These are phyloP conservation scores for Lasioglossum vierecki DNA, from an alignment of 2,888 invertebrate genomes.

Conservation along the genomic window DNA sequence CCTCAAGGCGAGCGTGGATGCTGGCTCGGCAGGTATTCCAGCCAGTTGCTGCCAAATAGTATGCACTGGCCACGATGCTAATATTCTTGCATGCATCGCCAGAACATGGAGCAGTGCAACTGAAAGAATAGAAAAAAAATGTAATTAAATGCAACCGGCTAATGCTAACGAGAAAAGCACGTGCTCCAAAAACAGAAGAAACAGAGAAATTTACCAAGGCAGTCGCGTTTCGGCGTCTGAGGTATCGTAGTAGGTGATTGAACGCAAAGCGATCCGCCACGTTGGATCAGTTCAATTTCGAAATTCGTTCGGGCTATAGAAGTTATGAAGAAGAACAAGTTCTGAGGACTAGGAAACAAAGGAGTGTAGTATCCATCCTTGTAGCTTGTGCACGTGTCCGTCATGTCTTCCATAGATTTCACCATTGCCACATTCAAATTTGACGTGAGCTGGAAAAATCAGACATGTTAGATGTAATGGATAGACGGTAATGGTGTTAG, in stretches of 20 bases:
- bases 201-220: constrained; percentile 87
- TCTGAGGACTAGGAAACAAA: constrained; percentile 86
- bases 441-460: constrained; percentile 86
- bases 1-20: constrained; percentile 80
- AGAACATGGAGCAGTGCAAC: constrained; percentile 95
- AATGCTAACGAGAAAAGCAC: background rate
- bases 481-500: background rate
- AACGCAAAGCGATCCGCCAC: constrained; percentile 91
- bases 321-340: constrained; percentile 94
- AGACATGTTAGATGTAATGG: background rate
- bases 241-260: constrained; percentile 84
- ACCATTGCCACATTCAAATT: constrained; percentile 94
- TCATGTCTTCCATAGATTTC: constrained; percentile 97
- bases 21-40: constrained; percentile 78
- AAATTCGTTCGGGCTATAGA: constrained; percentile 96
- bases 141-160: background rate
- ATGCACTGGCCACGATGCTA: constrained; percentile 87
- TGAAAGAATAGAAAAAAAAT: constrained; percentile 81
- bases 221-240: constrained; percentile 91
- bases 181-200: background rate
- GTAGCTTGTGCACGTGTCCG: constrained; percentile 91
- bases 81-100: constrained; percentile 92
- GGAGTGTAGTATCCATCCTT: constrained; percentile 89
- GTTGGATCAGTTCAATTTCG: constrained; percentile 95
- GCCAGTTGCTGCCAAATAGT: constrained; percentile 86